Evolutionary conservation across 2,113 vertebrate species (phyloP).

Genomic region (Melanerpes formicivorus): DNA sequence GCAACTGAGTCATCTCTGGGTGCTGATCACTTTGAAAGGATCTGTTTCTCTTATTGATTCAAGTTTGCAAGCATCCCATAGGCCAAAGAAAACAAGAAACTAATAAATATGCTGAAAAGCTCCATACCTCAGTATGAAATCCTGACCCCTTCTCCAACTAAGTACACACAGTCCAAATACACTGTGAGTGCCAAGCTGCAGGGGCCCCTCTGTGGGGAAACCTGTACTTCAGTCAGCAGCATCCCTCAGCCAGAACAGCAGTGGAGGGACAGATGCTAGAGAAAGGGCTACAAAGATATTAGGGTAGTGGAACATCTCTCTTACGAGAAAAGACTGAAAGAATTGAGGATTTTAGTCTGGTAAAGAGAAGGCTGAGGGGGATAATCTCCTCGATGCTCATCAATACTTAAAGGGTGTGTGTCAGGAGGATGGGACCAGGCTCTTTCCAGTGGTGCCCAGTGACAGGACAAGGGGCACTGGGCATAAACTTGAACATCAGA

Average conservation of each 20-base stretch:
- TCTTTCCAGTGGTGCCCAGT: too few relatives aligned
- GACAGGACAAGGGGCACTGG: too few relatives aligned
- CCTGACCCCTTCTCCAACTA: conserved; percentile 68
- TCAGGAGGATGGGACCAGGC: too few relatives aligned
- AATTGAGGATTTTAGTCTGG: too few relatives aligned
- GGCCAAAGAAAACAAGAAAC: conserved; percentile 42
- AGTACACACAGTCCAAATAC: conserved; percentile 61
- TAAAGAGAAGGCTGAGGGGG: too few relatives aligned
- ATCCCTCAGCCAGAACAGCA: not conserved
- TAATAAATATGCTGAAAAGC: conserved; percentile 60
- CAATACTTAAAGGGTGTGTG: too few relatives aligned
- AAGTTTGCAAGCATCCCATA: not conserved
- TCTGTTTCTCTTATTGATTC: not conserved
- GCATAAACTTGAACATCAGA: too few relatives aligned
- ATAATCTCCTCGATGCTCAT: too few relatives aligned
- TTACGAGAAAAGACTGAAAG: too few relatives aligned
- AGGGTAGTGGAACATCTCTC: too few relatives aligned
- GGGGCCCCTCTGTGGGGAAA: conserved; percentile 62
- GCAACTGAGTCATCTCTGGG: not conserved
- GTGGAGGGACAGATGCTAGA: not conserved
- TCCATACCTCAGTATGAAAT: conserved; percentile 66
- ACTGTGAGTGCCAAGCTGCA: conserved; percentile 61
- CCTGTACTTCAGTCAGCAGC: conserved; percentile 49
- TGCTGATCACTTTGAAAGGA: not conserved
- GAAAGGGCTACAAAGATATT: not conserved